These are phyloP conservation scores for Drosophila formosana DNA, from an alignment of 2,888 invertebrate genomes.

Conservation along the genomic window DNA sequence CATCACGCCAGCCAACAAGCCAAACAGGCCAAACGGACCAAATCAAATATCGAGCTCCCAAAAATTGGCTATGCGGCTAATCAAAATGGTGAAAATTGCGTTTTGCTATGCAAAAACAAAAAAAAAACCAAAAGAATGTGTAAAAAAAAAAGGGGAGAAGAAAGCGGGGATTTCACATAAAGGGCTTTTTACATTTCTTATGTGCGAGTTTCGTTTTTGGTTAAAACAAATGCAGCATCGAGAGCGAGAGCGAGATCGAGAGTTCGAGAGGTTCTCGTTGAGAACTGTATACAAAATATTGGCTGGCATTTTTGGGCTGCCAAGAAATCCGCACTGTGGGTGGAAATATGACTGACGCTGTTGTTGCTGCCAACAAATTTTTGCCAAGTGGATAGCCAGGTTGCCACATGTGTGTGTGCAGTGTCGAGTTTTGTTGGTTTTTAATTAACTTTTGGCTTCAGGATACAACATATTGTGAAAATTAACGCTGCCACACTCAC, in stretches of 20 bases:
- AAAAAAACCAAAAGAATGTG: slow-evolving; percentile 13
- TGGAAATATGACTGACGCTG: slow-evolving; percentile 56
- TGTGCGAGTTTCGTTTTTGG: slow-evolving; percentile 16
- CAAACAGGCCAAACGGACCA: slow-evolving; percentile 18
- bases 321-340: slow-evolving; percentile 30
- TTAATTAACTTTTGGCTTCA: slow-evolving; percentile 85
- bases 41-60: slow-evolving; percentile 61
- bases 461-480: slow-evolving; percentile 84
- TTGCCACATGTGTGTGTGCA: slow-evolving; percentile 49
- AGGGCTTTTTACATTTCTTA: slow-evolving; percentile 33
- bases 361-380: slow-evolving; percentile 47
- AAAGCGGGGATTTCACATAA: slow-evolving; percentile 14
- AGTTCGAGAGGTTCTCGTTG: neutral
- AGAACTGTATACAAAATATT: slow-evolving; percentile 23
- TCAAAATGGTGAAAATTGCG: slow-evolving; percentile 66
- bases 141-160: neutral
- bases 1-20: neutral
- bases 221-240: slow-evolving; percentile 35
- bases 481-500: slow-evolving; percentile 72
- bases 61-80: slow-evolving; percentile 56
- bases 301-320: slow-evolving; percentile 32
- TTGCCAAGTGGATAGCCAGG: slow-evolving; percentile 48
- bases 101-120: slow-evolving; percentile 43
- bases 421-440: slow-evolving; percentile 84
- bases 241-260: slow-evolving; percentile 9